Evolutionary conservation across 2,797 vertebrate genomes (phyloP).

Genomic region (Sebastes elongatus): DNA sequence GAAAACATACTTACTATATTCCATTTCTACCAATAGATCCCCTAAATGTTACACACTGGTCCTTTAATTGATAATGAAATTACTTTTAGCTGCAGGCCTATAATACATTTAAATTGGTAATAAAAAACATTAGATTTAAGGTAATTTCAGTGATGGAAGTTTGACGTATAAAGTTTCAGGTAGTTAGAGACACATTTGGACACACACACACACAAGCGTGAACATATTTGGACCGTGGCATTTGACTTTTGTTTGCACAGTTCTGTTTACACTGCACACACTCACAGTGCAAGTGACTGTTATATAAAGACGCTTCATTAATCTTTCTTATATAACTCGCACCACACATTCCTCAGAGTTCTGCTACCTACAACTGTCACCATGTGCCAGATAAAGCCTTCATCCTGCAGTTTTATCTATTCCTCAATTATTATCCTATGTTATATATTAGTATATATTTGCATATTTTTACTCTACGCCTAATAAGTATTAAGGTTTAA

Average conservation of each 20-base stretch:
- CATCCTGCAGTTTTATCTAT: slow-evolving; percentile 1
- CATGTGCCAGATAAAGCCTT: neutral
- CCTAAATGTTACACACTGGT: no score
- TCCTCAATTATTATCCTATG: neutral
- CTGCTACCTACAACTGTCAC: slow-evolving; percentile 59
- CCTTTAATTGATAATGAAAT: neutral
- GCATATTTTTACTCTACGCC: neutral
- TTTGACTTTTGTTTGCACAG: slow-evolving; percentile 58
- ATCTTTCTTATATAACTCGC: slow-evolving; percentile 63
- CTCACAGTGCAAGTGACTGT: slow-evolving; percentile 8
- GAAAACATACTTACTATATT: no score
- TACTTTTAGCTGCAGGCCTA: neutral
- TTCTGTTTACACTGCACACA: slow-evolving; percentile 56
- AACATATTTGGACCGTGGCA: slow-evolving; percentile 22
- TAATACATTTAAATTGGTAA: neutral
- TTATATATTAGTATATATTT: neutral
- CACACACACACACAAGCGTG: neutral
- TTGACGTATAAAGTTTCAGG: neutral
- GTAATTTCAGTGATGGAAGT: no score
- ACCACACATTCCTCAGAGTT: slow-evolving; percentile 65
- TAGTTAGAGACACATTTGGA: neutral
- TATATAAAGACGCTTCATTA: slow-evolving; percentile 67
- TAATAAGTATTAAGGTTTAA: neutral
- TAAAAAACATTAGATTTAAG: neutral
- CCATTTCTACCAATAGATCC: no score